Percentiles rank a stretch among this genome's conserved stretches.
Conservation (phyloP, 2,113 vertebrate species). For the Neolamprologus devosi region DNA sequence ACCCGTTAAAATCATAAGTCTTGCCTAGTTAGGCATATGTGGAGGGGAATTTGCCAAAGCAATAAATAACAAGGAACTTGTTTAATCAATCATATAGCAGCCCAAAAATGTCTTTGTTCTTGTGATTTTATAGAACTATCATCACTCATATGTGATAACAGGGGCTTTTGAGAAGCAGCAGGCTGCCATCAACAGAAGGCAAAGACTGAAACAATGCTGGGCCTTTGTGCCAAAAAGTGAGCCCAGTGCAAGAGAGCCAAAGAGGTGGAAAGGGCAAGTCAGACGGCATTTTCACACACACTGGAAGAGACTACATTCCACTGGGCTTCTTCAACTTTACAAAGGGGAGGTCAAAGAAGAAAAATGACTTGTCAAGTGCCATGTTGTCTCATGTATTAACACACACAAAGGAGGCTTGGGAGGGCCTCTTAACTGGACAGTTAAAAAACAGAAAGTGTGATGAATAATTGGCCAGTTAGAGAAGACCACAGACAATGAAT, state of each 20-base stretch:
- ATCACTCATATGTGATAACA: background rate
- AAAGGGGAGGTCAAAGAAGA: constrained; percentile 4
- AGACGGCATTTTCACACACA: constrained; percentile 17
- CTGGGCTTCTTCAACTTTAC: constrained; percentile 1
- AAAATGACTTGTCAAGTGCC: constrained; percentile 42
- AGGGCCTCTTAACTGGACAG: constrained; percentile 7
- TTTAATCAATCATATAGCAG: background rate
- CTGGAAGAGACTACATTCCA: constrained; percentile 35
- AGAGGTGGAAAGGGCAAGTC: constrained; percentile 39
- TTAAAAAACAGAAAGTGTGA: constrained; percentile 3
- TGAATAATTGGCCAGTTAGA: background rate
- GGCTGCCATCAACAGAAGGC: constrained; percentile 18
- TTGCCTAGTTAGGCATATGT: background rate
- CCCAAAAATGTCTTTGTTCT: background rate
- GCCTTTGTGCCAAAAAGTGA: constrained; percentile 37
- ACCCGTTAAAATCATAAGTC: background rate
- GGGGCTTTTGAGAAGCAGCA: constrained; percentile 1
- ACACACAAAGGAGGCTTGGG: background rate
- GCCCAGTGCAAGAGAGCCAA: constrained; percentile 12
- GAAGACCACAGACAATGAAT: background rate
- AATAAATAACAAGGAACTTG: background rate
- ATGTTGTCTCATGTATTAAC: constrained; percentile 15
- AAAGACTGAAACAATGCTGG: constrained; percentile 30
- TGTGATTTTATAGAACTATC: constrained; percentile 2
- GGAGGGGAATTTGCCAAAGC: background rate